Evolutionary conservation across 2,113 vertebrate genomes (phyloP).

Genomic region (Ochotona curzoniae): DNA sequence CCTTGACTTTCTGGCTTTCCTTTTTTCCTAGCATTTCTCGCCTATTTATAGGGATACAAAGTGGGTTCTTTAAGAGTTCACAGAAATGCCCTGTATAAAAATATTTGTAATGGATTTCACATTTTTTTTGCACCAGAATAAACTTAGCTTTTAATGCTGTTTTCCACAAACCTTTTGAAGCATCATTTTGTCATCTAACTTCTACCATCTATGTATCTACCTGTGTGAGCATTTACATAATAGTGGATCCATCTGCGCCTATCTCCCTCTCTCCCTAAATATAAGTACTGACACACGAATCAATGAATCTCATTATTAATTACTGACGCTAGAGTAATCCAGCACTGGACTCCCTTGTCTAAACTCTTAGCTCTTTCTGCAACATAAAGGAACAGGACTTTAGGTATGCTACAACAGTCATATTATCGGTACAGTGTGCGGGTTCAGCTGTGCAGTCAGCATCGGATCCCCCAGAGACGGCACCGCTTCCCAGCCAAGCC

Average conservation of each 20-base stretch:
- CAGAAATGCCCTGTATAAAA: too few relatives aligned
- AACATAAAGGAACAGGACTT: neutral
- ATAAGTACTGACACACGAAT: neutral
- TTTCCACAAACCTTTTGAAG: too few relatives aligned
- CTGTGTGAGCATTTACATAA: too few relatives aligned
- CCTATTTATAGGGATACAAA: neutral
- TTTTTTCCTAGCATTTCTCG: neutral
- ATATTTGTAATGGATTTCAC: too few relatives aligned
- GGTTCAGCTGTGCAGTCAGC: neutral
- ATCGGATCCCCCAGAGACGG: neutral
- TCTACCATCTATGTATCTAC: neutral
- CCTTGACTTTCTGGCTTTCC: neutral
- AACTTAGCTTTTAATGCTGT: too few relatives aligned
- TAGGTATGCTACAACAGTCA: neutral
- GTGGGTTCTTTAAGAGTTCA: too few relatives aligned
- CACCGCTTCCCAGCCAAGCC: neutral
- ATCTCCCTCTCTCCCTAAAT: neutral
- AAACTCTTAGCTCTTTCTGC: neutral
- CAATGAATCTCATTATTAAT: neutral
- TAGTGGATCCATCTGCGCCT: too few relatives aligned
- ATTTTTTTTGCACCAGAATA: too few relatives aligned
- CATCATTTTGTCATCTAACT: too few relatives aligned
- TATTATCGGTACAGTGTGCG: too few relatives aligned
- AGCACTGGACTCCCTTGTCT: neutral
- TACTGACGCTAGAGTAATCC: neutral